Conservation (phyloP, 2,797 vertebrate species). For the Coranthus polyacanthus region DNA sequence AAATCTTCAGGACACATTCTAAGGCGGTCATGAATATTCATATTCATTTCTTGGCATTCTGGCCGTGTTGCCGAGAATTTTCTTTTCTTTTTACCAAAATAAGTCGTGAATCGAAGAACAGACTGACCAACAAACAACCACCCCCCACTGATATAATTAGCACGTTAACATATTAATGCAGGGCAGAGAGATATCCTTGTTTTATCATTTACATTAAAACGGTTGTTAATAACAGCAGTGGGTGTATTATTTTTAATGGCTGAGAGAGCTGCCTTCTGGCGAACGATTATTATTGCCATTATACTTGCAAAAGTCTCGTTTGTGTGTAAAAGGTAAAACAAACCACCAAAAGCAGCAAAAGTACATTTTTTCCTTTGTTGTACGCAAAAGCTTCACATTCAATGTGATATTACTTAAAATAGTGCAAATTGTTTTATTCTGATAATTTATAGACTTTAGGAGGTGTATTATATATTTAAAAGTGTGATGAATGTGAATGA, state of each 20-base stretch:
- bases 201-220: conserved; percentile 23
- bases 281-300: conserved; percentile 33
- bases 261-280: conserved; percentile 16
- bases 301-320: conserved; percentile 45
- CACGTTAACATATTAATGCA: no score
- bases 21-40: no score
- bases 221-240: conserved; percentile 39
- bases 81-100: no score
- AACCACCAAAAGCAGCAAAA: conserved; percentile 14
- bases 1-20: no score
- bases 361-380: conserved; percentile 4
- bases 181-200: background rate
- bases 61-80: no score
- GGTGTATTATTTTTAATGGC: conserved; percentile 50
- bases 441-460: background rate
- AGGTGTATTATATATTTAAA: conserved; percentile 2
- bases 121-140: no score
- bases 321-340: conserved; percentile 42
- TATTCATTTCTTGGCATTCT: no score
- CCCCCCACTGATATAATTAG: no score
- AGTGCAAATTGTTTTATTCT: background rate
- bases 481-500: conserved; percentile 1
- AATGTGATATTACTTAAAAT: background rate
- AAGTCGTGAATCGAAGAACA: no score
- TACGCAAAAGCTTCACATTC: background rate